These are phyloP conservation scores for Drosophila rubida DNA, from an alignment of 2,888 invertebrate genomes.

Conservation along the genomic window DNA sequence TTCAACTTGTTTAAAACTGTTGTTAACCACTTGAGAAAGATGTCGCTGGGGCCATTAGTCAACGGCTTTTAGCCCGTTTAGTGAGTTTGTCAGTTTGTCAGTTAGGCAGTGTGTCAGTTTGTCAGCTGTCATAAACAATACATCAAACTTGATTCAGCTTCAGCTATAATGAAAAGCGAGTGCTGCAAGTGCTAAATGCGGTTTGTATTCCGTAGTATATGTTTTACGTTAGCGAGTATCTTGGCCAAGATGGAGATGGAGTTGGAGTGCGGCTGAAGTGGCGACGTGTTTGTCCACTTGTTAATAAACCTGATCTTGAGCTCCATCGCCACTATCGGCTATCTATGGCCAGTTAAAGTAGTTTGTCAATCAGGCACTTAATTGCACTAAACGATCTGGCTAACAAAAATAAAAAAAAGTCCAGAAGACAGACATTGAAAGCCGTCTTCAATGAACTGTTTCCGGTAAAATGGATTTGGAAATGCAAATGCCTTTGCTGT, in stretches of 20 bases:
- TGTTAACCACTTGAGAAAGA: constrained; percentile 18
- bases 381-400: constrained; percentile 29
- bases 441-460: constrained; percentile 54
- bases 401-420: not conserved
- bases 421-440: not conserved
- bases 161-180: constrained; percentile 25
- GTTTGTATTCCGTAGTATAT: constrained; percentile 27
- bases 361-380: constrained; percentile 57
- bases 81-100: constrained; percentile 45
- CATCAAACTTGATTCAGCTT: constrained; percentile 49
- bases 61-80: constrained; percentile 21
- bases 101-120: constrained; percentile 31
- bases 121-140: constrained; percentile 62
- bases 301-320: constrained; percentile 50
- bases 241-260: constrained; percentile 32
- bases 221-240: constrained; percentile 45
- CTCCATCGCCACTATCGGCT: constrained; percentile 14
- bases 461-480: constrained; percentile 49
- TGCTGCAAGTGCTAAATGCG: not conserved
- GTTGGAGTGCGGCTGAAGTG: constrained; percentile 26
- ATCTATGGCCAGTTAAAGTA: constrained; percentile 55
- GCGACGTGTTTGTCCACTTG: constrained; percentile 60
- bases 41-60: constrained; percentile 17
- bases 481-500: not conserved
- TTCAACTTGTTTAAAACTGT: constrained; percentile 9